Base-by-base conservation (phyloP, 2,888 invertebrate species). In the Bembecia ichneumoniformis region DNA sequence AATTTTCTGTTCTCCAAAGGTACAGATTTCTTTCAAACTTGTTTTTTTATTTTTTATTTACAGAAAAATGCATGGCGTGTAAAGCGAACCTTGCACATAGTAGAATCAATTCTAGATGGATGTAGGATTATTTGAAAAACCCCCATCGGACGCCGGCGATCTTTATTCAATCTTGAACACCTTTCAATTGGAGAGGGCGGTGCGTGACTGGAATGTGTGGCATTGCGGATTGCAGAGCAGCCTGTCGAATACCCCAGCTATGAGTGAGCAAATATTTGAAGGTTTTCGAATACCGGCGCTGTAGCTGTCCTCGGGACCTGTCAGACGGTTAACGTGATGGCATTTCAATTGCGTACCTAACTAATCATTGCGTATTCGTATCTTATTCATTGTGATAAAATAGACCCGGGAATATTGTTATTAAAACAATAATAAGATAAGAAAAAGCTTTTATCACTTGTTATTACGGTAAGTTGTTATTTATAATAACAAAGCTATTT, bases 141-240 rank as follows among this genome's bases (percentile, higher is more conserved):
- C 52, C 48, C 47, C 49, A 40, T 14, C 13, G 4, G 51, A 47
- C 52, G 50, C 48, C 52, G 55, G 65, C 71, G 74, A 77, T 78
- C 73, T 77, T 77, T 77, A 77, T 77, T 78, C 77, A 76, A 77
- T 78, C 71, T 71, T 70, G 66, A 68, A 64, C 73, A 78, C 77
- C 77, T 77, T 73, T 76, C 77, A 71, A 70, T 72, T 67, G 65
- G 67, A 59, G 56, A 57, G 56, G 51, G 48, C 50, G 50, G 67
- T 55, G 60, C 77, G 78, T 77, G 78, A 68, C 68, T 51, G 1
- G 77, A 69, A 66, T 77, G 44, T 44, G 40, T 13, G 13, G 7
- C 28, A 9, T 28, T 28, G 28, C 28, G 28, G 28, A 9, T 28
- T 28, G 28, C 28, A 28, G 28, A 28, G 28, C 28, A 28, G 28